Evolutionary conservation across 2,113 vertebrate species (phyloP).

Genomic region (Petromus typicus): DNA sequence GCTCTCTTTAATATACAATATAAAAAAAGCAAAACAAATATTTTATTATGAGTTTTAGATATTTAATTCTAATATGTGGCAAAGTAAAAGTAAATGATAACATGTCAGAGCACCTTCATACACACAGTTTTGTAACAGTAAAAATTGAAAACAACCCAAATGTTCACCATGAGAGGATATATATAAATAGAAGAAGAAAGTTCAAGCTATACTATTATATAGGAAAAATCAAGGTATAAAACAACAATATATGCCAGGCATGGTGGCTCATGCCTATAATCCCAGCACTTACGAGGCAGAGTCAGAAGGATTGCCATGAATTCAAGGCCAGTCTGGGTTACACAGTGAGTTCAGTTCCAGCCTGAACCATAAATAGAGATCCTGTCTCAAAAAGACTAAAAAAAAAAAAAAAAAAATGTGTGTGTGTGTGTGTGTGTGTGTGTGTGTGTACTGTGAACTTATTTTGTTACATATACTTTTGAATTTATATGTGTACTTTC

Average conservation of each 20-base stretch:
- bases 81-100: neutral
- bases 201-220: neutral
- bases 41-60: neutral
- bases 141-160: neutral
- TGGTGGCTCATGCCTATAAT: too few relatives aligned
- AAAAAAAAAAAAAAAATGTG: too few relatives aligned
- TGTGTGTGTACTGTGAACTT: neutral
- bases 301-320: too few relatives aligned
- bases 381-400: too few relatives aligned
- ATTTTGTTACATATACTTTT: slow-evolving; percentile 14
- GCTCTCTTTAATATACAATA: neutral
- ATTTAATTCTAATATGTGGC: neutral
- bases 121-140: neutral
- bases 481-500: neutral
- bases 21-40: neutral
- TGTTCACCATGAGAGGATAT: neutral
- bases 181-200: neutral
- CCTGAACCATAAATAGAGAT: too few relatives aligned
- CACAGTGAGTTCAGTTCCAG: too few relatives aligned
- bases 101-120: neutral
- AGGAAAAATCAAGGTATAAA: neutral
- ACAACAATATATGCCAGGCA: neutral
- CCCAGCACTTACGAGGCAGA: too few relatives aligned
- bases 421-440: too few relatives aligned
- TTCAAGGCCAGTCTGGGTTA: too few relatives aligned